Conservation (phyloP, 2,888 invertebrate species). For the Melipona bicolor region DNA sequence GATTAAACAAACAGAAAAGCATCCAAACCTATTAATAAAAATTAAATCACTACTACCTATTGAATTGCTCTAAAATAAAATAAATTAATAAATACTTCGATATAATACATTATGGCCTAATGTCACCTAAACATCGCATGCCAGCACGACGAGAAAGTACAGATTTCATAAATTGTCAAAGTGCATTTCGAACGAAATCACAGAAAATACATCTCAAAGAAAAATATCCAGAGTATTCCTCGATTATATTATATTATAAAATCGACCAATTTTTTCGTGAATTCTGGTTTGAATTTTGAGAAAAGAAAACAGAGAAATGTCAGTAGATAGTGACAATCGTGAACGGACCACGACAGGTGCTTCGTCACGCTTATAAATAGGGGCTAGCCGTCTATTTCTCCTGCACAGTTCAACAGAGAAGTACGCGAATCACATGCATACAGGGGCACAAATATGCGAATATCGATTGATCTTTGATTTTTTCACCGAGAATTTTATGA, state of each 20-base stretch:
- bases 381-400: slow-evolving; percentile 56
- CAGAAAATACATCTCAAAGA: neutral
- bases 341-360: slow-evolving; percentile 80
- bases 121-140: neutral
- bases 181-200: too few species aligned
- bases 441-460: neutral
- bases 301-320: slow-evolving; percentile 40
- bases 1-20: neutral
- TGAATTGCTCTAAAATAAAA: neutral
- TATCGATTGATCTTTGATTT: slow-evolving; percentile 16
- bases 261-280: too few species aligned
- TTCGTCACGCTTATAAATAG: slow-evolving; percentile 80
- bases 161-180: slow-evolving; percentile 5
- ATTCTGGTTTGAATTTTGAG: too few species aligned
- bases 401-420: slow-evolving; percentile 42
- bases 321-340: slow-evolving; percentile 67
- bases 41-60: neutral
- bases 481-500: slow-evolving; percentile 13
- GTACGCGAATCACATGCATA: slow-evolving; percentile 37
- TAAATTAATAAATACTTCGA: neutral
- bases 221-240: neutral
- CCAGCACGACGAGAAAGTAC: neutral
- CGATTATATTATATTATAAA: neutral
- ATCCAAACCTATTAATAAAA: neutral
- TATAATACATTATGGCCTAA: neutral